These are phyloP conservation scores for Hirundo rustica DNA, from an alignment of 2,797 vertebrate genomes.

Conservation along the genomic window DNA sequence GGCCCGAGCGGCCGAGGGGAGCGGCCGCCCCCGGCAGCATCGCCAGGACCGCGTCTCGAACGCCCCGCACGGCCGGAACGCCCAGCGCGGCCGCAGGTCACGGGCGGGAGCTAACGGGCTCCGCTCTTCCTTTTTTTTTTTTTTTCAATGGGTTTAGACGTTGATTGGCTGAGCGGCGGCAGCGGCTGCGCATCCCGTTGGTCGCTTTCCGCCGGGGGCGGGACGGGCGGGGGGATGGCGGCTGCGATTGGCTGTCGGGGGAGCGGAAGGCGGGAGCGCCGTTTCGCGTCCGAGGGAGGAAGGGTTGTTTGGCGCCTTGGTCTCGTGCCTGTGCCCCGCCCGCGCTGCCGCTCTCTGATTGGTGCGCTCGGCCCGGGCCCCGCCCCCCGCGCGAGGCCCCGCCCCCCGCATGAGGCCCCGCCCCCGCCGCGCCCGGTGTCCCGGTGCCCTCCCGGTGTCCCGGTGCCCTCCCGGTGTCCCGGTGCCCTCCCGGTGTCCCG, in stretches of 20 bases:
- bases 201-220: neutral
- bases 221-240: rapidly evolving
- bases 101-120: neutral
- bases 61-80: neutral
- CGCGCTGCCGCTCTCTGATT: neutral
- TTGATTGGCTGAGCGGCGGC: neutral
- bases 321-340: neutral
- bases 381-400: rapidly evolving
- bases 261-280: neutral
- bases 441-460: neutral
- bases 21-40: neutral
- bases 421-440: too few relatives aligned
- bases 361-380: neutral
- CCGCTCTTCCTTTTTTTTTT: neutral
- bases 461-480: too few relatives aligned
- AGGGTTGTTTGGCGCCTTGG: neutral
- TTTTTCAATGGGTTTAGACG: neutral
- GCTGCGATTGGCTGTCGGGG: neutral
- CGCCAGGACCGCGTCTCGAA: neutral
- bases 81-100: neutral
- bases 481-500: too few relatives aligned
- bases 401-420: too few relatives aligned
- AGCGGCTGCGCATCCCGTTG: neutral
- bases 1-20: neutral
- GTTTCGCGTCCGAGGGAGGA: neutral